Evolutionary conservation across 2,113 vertebrate genomes (phyloP), one percentile per base, ranked within the genome.

Genomic region (Triplophysa tibetana): DNA sequence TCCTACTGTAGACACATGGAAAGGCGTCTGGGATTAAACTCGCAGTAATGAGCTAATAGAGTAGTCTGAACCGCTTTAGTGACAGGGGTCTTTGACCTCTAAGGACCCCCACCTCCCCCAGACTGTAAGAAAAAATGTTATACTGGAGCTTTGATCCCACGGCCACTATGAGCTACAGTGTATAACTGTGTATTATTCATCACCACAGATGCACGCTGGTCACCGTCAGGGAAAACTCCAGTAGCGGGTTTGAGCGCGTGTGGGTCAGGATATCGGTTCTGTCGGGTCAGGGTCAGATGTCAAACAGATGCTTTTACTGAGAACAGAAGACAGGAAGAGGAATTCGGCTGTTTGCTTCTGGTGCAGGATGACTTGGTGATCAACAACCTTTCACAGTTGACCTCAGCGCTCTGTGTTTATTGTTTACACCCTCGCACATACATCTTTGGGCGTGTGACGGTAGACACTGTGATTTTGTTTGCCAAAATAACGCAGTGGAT

Each of bases 221-320:
- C 19, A 38, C 23, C 62, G 64, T 23, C 56, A 74, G 38, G 61
- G 79, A 21, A 63, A 16, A 29, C 12, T 83, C 72, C 76, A 87
- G 86, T 81, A 80, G 84, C 73, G 1, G 14, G 23, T 14, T 45
- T 80, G 79, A 88, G 87, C 88, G 86, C 79, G 81, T 88, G 88
- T 86, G 85, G 81, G 81, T 86, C 84, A 89, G 91, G 90, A 92
- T 89, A 86, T 33, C 21, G 82, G 62, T 72, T 77, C 2, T 64
- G 78, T 85, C 81, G 80, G 85, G 85, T 83, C 75, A 80, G 58
- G 85, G 86, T 89, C 88, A 84, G 69, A 78, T 88, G 88, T 88
- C 89, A 86, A 86, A 91, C 91, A 91, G 90, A 92, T 91, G 91
- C 91, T 87, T 82, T 58, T 80, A 88, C 82, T 76, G 52, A 83